These are phyloP conservation scores for Drosophila gunungcola DNA, from an alignment of 1,140 invertebrate species.

Conservation along the genomic window DNA sequence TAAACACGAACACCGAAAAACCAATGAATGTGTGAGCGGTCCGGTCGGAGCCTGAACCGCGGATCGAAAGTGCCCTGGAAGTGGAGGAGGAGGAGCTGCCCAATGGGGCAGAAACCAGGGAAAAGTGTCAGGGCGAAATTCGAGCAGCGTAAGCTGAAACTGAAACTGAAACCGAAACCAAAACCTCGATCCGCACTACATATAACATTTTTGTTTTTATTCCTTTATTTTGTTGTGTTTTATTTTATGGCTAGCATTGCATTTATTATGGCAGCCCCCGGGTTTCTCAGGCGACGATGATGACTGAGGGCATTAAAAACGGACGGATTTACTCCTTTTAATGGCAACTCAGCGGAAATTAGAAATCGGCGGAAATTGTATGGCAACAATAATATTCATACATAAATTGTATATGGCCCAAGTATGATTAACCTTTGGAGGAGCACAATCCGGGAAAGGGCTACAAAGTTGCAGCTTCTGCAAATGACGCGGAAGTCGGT, in stretches of 20 bases:
- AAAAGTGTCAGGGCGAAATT: slow-evolving; percentile 48
- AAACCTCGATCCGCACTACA: slow-evolving; percentile 42
- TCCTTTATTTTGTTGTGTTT: slow-evolving; percentile 59
- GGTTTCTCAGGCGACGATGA: slow-evolving; percentile 11
- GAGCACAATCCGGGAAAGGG: background rate
- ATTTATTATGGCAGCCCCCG: slow-evolving; percentile 70
- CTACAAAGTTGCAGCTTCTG: slow-evolving; percentile 29
- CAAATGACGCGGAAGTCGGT: slow-evolving; percentile 20
- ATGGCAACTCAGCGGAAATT: slow-evolving; percentile 75
- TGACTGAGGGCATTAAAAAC: slow-evolving; percentile 59
- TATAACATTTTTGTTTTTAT: slow-evolving; percentile 61
- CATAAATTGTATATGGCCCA: slow-evolving; percentile 39
- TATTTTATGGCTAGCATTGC: slow-evolving; percentile 77
- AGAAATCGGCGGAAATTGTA: slow-evolving; percentile 80
- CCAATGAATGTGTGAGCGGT: slow-evolving; percentile 17
- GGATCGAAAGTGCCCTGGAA: slow-evolving; percentile 10
- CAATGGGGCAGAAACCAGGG: slow-evolving; percentile 10
- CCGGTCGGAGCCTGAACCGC: slow-evolving; percentile 14
- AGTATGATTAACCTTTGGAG: slow-evolving; percentile 8
- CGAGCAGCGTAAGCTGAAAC: slow-evolving; percentile 73
- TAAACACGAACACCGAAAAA: slow-evolving; percentile 70
- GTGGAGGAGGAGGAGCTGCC: slow-evolving; percentile 15
- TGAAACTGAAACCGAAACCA: slow-evolving; percentile 57
- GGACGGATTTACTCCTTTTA: slow-evolving; percentile 64
- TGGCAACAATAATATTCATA: slow-evolving; percentile 50